Evolutionary conservation across 2,797 vertebrate genomes (phyloP), one percentile per base, ranked within the genome.

Genomic region (Denticeps clupeoides): DNA sequence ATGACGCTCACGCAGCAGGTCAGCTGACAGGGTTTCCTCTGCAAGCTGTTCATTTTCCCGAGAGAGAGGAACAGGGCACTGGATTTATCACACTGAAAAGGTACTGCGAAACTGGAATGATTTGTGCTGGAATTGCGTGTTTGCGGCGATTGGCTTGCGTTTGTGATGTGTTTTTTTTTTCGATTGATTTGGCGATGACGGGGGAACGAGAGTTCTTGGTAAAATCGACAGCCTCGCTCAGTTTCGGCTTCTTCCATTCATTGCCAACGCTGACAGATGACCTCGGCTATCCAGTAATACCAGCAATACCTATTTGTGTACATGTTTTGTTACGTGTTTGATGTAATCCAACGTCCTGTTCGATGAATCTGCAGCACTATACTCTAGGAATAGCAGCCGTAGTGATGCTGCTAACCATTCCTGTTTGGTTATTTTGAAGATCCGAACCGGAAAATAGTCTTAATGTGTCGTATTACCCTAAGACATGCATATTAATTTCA

Each of bases 21-120:
- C 35, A 38, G 35, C 35, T 38, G 35, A 38, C 35, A 38, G 4
- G 38, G 38, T 11, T 38, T 18, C 10, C 35, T 21, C 38, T 35
- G 8, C 35, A 38, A 38, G 35, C 35, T 38, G 35, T 35, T 38
- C 35, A 38, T 38, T 38, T 38, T 38, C 38, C 19, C 18, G 18
- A 21, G 35, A 35, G 16, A 38, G 35, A 38, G 35, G 35, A 38
- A 38, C 35, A 10, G 35, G 21, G 38, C 18, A 19, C 35, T 38
- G 38, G 35, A 38, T 38, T 19, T 38, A 35, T 38, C 35, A 11
- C 5, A 38, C 9, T 10, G 5, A 21, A 38, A 38, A 35, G n/a
- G n/a, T n/a, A n/a, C n/a, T n/a, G n/a, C n/a, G n/a, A n/a, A n/a
- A n/a, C n/a, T n/a, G n/a, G n/a, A n/a, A n/a, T n/a, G n/a, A n/a